Conservation (phyloP, 2,888 invertebrate genomes). For the Drosophila atroscutellata region DNA sequence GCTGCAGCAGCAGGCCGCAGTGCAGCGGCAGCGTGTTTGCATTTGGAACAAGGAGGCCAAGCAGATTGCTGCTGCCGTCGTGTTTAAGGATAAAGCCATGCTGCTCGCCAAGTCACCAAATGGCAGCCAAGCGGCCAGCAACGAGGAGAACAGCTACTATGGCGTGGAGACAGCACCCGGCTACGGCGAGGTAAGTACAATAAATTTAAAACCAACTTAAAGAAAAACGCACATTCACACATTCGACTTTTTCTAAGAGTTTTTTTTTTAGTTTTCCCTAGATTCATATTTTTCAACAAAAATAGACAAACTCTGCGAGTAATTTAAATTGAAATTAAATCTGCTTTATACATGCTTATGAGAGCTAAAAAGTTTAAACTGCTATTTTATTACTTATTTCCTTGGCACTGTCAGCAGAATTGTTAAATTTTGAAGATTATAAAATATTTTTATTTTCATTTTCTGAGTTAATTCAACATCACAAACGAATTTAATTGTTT, state of each 20-base stretch:
- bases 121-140: constrained; percentile 60
- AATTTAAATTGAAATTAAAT: neutral
- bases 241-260: neutral
- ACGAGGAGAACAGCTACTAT: constrained; percentile 85
- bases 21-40: constrained; percentile 90
- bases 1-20: constrained; percentile 84
- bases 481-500: neutral
- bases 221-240: neutral
- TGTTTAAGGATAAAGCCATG: constrained; percentile 51
- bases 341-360: neutral
- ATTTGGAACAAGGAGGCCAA: constrained; percentile 91
- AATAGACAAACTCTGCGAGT: neutral
- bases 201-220: neutral
- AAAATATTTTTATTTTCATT: neutral
- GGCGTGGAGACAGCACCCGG: constrained; percentile 86
- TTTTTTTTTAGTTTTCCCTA: neutral
- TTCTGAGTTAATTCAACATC: neutral
- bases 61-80: constrained; percentile 64
- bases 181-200: constrained; percentile 85
- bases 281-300: neutral
- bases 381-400: neutral
- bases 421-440: neutral
- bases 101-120: constrained; percentile 55
- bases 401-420: neutral
- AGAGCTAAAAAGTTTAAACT: neutral